Evolutionary conservation across 2,797 vertebrate genomes (phyloP), one percentile per base, ranked within the genome.

Genomic region (Coregonus sp.): DNA sequence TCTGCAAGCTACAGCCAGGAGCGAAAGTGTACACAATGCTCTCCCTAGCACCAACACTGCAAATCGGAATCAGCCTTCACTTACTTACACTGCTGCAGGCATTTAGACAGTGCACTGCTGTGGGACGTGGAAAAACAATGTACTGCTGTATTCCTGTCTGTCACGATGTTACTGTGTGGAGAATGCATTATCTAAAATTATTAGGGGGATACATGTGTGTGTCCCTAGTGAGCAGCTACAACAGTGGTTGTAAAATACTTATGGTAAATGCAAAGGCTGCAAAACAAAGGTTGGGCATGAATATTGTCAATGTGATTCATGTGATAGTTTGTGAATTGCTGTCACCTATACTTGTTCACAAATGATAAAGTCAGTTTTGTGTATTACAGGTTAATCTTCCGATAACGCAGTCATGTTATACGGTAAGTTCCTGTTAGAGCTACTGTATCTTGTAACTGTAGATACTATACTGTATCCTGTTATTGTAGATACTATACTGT

Each of bases 151-250:
- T 40, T 31, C 14, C 47, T 76, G 16, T 52, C 71, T 37, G 33
- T 73, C 31, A 5, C 5, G 12, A 11, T 35, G 7, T 2, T 15
- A 33, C 29, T 51, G 59, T 33, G 70, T 31, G 25, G 25, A 7
- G 59, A 56, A 73, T 68, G 40, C 31, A 72, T 18, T 40, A 52
- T n/a, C 20, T 29, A 66, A 3, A 66, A 29, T n/a, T 52, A 77
- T 68, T 72, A 72, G 66, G 65, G 50, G 4, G 29, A 20, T n/a
- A 18, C 4, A 15, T 12, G 14, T 16, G 25, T n/a, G 29, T 33
- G 29, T 67, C 67, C 25, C 67, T 75, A 40, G 67, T 63, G 54
- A 52, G 70, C 14, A 16, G 20, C 47, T 31, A 52, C 47, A 29
- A 31, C 59, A 9, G 7, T 25, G n/a, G 18, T 2, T 59, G 16